These are phyloP conservation scores for Leptobrachium leishanense DNA, from an alignment of 2,113 vertebrate genomes.

Conservation along the genomic window DNA sequence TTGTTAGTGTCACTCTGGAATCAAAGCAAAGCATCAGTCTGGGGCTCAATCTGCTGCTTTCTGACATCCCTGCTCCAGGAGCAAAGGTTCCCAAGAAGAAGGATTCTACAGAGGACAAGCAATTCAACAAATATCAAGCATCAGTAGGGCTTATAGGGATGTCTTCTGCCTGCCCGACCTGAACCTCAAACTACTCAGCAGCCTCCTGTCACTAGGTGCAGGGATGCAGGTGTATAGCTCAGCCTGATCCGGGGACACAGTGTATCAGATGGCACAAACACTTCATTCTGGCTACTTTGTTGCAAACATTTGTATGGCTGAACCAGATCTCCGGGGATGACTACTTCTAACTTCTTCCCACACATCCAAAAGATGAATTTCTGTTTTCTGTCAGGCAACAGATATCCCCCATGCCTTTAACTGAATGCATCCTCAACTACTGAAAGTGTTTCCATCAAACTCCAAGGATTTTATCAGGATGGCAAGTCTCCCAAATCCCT, in stretches of 20 bases:
- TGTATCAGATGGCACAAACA: background rate
- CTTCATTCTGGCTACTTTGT: background rate
- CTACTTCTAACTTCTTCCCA: background rate
- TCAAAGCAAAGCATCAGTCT: constrained; percentile 34
- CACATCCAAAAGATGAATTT: background rate
- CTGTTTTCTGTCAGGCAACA: background rate
- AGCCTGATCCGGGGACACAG: background rate
- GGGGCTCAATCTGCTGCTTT: constrained; percentile 11
- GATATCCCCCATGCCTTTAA: background rate
- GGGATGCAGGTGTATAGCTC: background rate
- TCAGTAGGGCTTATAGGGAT: background rate
- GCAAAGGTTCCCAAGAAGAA: background rate
- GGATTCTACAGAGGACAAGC: background rate
- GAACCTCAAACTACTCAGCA: background rate
- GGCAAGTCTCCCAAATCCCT: background rate
- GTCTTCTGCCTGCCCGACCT: background rate
- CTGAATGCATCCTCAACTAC: background rate
- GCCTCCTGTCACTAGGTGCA: background rate
- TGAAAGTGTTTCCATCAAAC: background rate
- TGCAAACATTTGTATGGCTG: background rate
- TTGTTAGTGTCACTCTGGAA: constrained; percentile 41
- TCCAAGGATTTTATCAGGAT: background rate
- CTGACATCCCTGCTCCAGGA: constrained; percentile 31
- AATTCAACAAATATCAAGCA: background rate
- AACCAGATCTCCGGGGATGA: constrained; percentile 9